Evolutionary conservation across 2,113 vertebrate genomes (phyloP).

Genomic region (Seriola quinqueradiata): DNA sequence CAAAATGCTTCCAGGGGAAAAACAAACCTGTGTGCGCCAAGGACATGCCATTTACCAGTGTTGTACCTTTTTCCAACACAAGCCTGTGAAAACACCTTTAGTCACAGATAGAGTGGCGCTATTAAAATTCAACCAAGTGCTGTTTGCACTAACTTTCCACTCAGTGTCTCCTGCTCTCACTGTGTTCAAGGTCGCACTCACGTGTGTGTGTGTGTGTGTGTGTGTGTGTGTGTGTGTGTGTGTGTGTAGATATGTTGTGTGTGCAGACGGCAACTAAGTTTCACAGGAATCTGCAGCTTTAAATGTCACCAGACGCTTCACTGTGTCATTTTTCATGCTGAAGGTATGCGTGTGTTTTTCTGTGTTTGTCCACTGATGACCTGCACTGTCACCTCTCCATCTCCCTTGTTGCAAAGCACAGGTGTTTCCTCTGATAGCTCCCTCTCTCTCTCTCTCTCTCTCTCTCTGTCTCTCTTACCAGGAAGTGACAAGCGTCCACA

Average conservation of each 20-base stretch:
- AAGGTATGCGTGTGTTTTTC: neutral
- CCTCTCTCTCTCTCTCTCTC: slow-evolving; percentile 23
- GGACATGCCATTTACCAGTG: slow-evolving; percentile 42
- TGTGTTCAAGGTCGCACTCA: slow-evolving; percentile 60
- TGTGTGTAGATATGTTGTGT: slow-evolving; percentile 13
- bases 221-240: slow-evolving; percentile 22
- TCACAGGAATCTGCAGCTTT: slow-evolving; percentile 17
- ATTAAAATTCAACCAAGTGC: slow-evolving; percentile 69
- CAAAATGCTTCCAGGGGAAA: slow-evolving; percentile 59
- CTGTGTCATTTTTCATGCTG: slow-evolving; percentile 35
- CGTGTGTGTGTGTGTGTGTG: slow-evolving; percentile 13
- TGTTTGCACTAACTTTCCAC: slow-evolving; percentile 63
- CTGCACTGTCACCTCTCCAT: slow-evolving; percentile 10
- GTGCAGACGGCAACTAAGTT: slow-evolving; percentile 32
- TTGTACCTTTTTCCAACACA: slow-evolving; percentile 33
- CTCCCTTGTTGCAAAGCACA: slow-evolving; percentile 49
- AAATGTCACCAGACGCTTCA: slow-evolving; percentile 29
- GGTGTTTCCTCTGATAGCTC: slow-evolving; percentile 72
- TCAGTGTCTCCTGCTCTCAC: slow-evolving; percentile 24
- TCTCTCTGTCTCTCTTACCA: slow-evolving; percentile 59
- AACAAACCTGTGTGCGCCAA: slow-evolving; percentile 49
- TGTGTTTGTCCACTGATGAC: slow-evolving; percentile 6
- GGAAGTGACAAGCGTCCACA: slow-evolving; percentile 70
- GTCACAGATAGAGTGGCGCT: slow-evolving; percentile 24
- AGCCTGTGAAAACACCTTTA: slow-evolving; percentile 22